phyloP scores from a whole-genome alignment of 1,140 invertebrate genomes.

The Orussus abietinus region DNA sequence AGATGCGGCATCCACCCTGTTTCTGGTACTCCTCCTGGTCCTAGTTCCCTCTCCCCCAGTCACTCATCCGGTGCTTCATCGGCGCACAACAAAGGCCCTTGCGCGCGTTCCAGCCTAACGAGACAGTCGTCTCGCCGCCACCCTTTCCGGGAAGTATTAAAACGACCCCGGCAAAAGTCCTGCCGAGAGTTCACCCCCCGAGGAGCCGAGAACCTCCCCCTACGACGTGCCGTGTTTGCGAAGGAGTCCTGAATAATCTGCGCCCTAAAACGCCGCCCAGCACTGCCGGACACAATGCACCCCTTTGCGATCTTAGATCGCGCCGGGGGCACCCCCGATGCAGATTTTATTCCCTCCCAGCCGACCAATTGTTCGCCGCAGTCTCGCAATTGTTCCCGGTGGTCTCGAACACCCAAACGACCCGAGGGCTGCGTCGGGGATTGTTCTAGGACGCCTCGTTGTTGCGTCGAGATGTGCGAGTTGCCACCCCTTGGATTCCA shows the following conservation, averaged over 20 bases:
- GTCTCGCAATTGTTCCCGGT: constrained; percentile 11
- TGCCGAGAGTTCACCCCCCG: no score
- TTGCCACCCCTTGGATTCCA: constrained; percentile 12
- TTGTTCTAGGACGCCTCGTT: constrained; percentile 21
- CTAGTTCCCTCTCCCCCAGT: no score
- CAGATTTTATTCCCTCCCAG: constrained; percentile 11
- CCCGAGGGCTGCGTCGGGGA: constrained; percentile 18
- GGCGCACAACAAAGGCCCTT: no score
- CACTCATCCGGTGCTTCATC: no score
- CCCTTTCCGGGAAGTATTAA: constrained; percentile 1
- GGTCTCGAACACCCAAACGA: constrained; percentile 2
- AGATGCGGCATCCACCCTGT: no score
- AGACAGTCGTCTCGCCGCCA: constrained; percentile 6
- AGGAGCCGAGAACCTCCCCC: neutral
- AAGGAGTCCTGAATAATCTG: constrained; percentile 1
- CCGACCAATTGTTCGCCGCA: constrained; percentile 12
- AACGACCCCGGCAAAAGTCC: no score
- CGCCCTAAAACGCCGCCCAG: neutral
- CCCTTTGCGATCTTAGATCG: neutral
- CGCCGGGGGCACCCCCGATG: constrained; percentile 1
- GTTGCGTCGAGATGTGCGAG: constrained; percentile 4
- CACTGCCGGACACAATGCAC: neutral
- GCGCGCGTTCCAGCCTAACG: no score
- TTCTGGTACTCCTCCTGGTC: no score
- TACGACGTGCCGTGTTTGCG: neutral